Base-by-base conservation (phyloP, 2,113 vertebrate genomes). In the Coptodon rendalli region DNA sequence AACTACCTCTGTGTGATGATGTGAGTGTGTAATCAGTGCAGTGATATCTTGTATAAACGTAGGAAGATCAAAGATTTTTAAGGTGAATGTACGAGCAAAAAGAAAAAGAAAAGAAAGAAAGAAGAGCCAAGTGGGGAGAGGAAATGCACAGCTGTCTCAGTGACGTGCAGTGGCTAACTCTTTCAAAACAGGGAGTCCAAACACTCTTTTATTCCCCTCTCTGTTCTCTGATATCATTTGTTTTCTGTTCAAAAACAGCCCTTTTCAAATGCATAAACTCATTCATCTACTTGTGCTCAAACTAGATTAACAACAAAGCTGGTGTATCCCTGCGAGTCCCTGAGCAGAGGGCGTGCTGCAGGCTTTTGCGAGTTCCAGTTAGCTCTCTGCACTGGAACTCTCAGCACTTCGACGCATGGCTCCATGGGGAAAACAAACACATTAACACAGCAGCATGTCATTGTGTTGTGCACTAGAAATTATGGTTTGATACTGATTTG, bases 261-360 rank as follows among this genome's bases (percentile, higher is more conserved):
- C 27, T 50, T 52, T 78, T 78, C 43, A 6, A 78, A 78, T 78
- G 73, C 45, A 78, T 52, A 52, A 78, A 78, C 45, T 78, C 27
- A 78, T 2, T 88, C 84, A 89, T 89, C 79, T 83, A 50, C 73
- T 88, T 73, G 17, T 29, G 36, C 78, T 84, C 80, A 81, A 22
- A 80, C 36, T 82, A 84, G 86, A 91, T 84, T 82, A 78, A 82
- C 86, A 91, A 86, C 84, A 89, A 87, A 91, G 84, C 88, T 11
- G 13, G 84, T 88, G 81, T 76, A 68, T 91, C 83, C 86, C 89
- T 36, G 50, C 2, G 73, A 85, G 86, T 78, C 80, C 6, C 22
- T 17, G 27, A 54, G 87, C 45, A 48, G 56, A 66, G 34, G 36
- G 36, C 7, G 16, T 27, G 76, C 19, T 45, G 38, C 73, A 79